Evolutionary conservation across 2,113 vertebrate genomes (phyloP).

Genomic region (Chaenogobius annularis): DNA sequence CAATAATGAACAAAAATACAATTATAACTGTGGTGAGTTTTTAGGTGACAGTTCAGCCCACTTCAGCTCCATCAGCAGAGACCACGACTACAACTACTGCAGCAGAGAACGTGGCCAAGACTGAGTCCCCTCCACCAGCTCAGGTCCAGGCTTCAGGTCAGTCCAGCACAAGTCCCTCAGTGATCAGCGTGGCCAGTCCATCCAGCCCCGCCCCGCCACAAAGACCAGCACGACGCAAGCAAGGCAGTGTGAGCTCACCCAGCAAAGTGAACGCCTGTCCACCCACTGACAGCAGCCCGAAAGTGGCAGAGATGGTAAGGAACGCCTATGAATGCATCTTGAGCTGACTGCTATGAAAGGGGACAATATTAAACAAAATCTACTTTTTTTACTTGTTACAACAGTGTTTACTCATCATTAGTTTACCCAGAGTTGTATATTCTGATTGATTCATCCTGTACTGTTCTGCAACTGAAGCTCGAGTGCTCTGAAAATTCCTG

Average conservation of each 20-base stretch:
- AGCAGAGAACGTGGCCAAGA: slow-evolving; percentile 46
- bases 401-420: too few relatives aligned
- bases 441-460: too few relatives aligned
- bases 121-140: slow-evolving; percentile 42
- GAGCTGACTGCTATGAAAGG: not conserved
- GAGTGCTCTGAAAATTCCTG: too few relatives aligned
- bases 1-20: too few relatives aligned
- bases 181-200: slow-evolving; percentile 48
- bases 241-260: slow-evolving; percentile 30
- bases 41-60: slow-evolving; percentile 51
- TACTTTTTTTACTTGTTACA: too few relatives aligned
- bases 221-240: slow-evolving; percentile 76
- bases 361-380: too few relatives aligned
- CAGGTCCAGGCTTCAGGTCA: slow-evolving; percentile 43
- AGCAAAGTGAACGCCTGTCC: slow-evolving; percentile 36
- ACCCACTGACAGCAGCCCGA: slow-evolving; percentile 49
- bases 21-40: slow-evolving; percentile 1
- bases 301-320: slow-evolving; percentile 48
- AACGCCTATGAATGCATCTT: too few relatives aligned
- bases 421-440: too few relatives aligned
- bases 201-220: slow-evolving; percentile 76
- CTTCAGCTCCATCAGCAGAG: slow-evolving; percentile 41
- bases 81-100: slow-evolving; percentile 33
- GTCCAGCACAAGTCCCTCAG: slow-evolving; percentile 41
- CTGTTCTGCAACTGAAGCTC: too few relatives aligned